Evolutionary conservation across 2,797 vertebrate genomes (phyloP).

Genomic region (Salarias fasciatus): DNA sequence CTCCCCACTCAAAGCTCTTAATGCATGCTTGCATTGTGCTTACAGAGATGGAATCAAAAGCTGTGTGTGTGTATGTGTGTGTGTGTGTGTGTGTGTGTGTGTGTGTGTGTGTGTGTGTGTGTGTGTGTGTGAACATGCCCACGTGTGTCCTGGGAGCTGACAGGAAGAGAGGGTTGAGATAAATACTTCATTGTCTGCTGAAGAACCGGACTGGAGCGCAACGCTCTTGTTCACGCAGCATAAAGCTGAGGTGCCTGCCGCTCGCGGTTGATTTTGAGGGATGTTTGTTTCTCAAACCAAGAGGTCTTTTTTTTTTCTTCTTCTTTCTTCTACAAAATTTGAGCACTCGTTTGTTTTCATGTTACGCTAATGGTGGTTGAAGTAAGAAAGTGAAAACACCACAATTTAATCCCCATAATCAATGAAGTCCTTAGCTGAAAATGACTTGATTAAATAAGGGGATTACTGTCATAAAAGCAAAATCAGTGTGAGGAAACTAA

Average conservation of each 20-base stretch:
- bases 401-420: neutral
- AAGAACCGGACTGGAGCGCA: slow-evolving; percentile 28
- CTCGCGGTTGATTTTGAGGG: slow-evolving; percentile 60
- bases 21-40: slow-evolving; percentile 43
- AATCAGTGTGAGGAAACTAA: too few species aligned
- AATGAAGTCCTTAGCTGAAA: too few species aligned
- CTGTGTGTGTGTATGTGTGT: neutral
- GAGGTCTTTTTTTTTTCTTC: too few species aligned
- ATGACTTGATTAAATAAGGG: too few species aligned
- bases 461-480: too few species aligned
- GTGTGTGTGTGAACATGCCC: slow-evolving; percentile 50
- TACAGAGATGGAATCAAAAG: slow-evolving; percentile 37
- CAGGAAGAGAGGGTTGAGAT: slow-evolving; percentile 37
- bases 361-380: slow-evolving; percentile 11
- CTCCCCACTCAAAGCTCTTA: slow-evolving; percentile 44
- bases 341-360: slow-evolving; percentile 11
- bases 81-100: neutral
- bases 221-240: slow-evolving; percentile 10
- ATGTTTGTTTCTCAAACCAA: slow-evolving; percentile 24
- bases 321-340: neutral
- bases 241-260: slow-evolving; percentile 21
- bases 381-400: slow-evolving; percentile 6
- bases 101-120: slow-evolving; percentile 4
- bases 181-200: slow-evolving; percentile 48
- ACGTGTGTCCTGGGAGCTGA: slow-evolving; percentile 43